A percentile compares a stretch with the other conserved stretches of the same genome.
Conservation (phyloP, 2,888 invertebrate species). For the Meiosimyza platycephala region DNA sequence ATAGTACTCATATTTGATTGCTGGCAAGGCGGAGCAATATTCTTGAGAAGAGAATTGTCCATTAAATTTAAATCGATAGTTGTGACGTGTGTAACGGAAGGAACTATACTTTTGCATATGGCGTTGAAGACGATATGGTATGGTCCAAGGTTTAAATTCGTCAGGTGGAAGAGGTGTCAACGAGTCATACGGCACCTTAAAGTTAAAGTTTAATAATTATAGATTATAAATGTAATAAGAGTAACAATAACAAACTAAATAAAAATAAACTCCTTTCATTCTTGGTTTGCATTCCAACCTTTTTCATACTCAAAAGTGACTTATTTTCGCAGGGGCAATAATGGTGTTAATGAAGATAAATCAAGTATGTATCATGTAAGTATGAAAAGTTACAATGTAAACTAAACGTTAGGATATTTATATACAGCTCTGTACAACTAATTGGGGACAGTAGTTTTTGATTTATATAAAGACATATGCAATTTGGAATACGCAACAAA, state of each 20-base stretch:
- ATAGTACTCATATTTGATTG: conserved; percentile 28
- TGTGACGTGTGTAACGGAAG: conserved; percentile 53
- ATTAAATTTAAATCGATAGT: conserved; percentile 53
- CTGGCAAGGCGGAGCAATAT: conserved; percentile 37
- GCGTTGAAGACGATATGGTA: conserved; percentile 70
- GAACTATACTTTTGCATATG: conserved; percentile 56
- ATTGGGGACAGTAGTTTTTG: no score
- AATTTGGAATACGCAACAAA: no score
- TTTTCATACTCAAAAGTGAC: not conserved
- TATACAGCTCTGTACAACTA: no score
- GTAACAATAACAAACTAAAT: no score
- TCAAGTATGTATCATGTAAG: not conserved
- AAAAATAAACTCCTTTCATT: no score
- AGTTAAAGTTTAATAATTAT: conserved; percentile 2
- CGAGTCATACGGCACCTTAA: conserved; percentile 72
- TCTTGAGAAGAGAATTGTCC: conserved; percentile 46
- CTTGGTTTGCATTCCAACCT: not conserved
- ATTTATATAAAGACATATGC: no score
- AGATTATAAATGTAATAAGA: not conserved
- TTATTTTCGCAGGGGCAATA: no score
- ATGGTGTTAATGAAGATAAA: not conserved
- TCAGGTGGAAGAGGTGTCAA: conserved; percentile 74
- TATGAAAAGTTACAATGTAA: not conserved
- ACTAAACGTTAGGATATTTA: no score
- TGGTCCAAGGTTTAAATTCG: conserved; percentile 76